Evolutionary conservation across 1,140 invertebrate genomes (phyloP), one percentile per base, ranked within the genome.

Genomic region (Dendrolimus kikuchii): DNA sequence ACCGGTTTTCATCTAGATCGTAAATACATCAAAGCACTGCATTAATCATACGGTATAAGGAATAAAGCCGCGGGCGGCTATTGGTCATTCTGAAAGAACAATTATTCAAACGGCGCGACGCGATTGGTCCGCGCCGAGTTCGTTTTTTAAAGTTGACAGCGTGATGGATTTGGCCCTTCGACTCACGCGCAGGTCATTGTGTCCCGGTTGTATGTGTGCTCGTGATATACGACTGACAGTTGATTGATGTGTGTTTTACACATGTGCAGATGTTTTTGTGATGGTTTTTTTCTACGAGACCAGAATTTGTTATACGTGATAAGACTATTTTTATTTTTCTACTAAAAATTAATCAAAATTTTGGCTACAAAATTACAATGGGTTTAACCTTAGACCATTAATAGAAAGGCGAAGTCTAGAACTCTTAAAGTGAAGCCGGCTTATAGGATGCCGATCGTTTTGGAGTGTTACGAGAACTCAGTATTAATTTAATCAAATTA

Each of bases 121-220:
- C 55, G 62, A 83, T 83, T 83, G 80, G 80, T 53, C 64, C 51
- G 51, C 55, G 53, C 52, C 44, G 55, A 49, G 62, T 68, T 67
- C 58, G 62, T 60, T 76, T 79, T 80, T 76, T 73, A 66, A 69
- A 62, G 62, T 68, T 68, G 74, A 74, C 74, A 74, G 62, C 59
- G 66, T 81, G 77, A 81, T 77, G 69, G 74, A 74, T 80, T 67
- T 71, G 71, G 63, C 75, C 76, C 77, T 77, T 77, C 77, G 66
- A 77, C 77, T 78, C 79, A 50, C 68, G 77, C 79, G 77, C 79
- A 82, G 62, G 61, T 51, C 40, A 44, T 40, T 54, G 42, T 50
- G 51, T 53, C 41, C 51, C 50, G 48, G 49, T 60, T 68, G 59
- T 71, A 23, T 61, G 56, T 66, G 60, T 68, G 55, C 50, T 53